Evolutionary conservation across 53 echinoderm and acorn worm species (phyloP), one percentile per base, ranked within the genome.

Genomic region (Actinopyga echinites): DNA sequence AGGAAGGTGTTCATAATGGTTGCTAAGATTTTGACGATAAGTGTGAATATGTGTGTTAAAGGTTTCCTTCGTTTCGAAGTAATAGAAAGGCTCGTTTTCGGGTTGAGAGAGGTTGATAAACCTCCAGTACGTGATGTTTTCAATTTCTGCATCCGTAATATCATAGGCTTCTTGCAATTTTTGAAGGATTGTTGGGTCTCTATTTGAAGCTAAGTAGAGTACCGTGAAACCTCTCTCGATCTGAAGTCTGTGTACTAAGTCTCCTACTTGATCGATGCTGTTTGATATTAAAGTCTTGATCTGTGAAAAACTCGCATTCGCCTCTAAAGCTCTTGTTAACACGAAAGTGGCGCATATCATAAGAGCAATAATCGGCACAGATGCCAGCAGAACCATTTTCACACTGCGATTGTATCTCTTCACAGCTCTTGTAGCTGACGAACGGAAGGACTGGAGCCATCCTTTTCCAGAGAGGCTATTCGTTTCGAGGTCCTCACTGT

Each of bases 151-250:
- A 52, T 89, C 58, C n/a, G 89, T 85, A 1, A 53, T 17, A 6
- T 54, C 8, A 38, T 89, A 89, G 34, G 35, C 31, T 29, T 37
- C 68, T 9, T 65, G 34, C 30, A 88, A 35, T 19, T 55, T 38
- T 22, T 24, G 1, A 3, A 75, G 29, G 8, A 33, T 23, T 3
- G 28, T 6, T 17, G 83, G 4, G 23, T 64, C 32, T 56, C 77
- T 8, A 1, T 74, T 20, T 6, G 92, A 89, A 30, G 84, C 67
- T 31, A 92, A 57, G 64, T 89, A 89, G 22, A 92, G 73, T 6
- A 74, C 91, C 5, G 91, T 82, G 32, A 84, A 66, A 12, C 92
- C 94, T 13, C 94, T 43, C 56, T 94, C 94, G 36, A 89, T 89
- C 85, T 94, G 94, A 8, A 94, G 77, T 32, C 61, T 53, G 77